These are phyloP conservation scores for Bombyx huttoni DNA, from an alignment of 2,888 invertebrate species.

Conservation along the genomic window DNA sequence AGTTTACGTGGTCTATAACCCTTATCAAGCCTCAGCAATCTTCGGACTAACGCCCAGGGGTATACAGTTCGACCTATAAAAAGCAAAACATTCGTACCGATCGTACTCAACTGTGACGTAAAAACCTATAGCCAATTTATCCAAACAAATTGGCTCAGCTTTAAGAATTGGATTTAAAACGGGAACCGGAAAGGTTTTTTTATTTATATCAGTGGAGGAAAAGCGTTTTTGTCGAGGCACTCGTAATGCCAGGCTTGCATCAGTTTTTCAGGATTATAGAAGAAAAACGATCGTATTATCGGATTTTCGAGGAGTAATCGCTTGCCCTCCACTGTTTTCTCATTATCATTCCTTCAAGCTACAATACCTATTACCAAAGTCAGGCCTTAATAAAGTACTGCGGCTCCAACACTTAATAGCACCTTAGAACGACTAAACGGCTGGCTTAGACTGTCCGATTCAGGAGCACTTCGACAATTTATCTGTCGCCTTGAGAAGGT, in stretches of 20 bases:
- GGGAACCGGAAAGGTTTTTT: constrained; percentile 32
- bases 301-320: constrained; percentile 57
- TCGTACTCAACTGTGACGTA: neutral
- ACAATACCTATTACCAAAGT: neutral
- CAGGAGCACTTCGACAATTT: neutral
- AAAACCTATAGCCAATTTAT: constrained; percentile 6
- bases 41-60: neutral
- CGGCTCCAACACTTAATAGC: constrained; percentile 2
- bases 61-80: neutral
- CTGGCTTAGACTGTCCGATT: constrained; percentile 1
- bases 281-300: constrained; percentile 62
- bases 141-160: constrained; percentile 9
- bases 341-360: constrained; percentile 46
- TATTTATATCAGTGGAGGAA: constrained; percentile 40
- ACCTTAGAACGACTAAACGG: constrained; percentile 1
- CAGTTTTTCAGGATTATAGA: constrained; percentile 64
- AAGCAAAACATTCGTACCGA: neutral
- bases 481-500: neutral
- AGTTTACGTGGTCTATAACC: neutral
- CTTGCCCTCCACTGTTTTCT: constrained; percentile 41
- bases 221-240: constrained; percentile 38
- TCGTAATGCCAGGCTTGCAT: constrained; percentile 37
- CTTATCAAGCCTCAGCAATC: neutral
- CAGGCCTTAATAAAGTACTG: constrained; percentile 2
- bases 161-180: constrained; percentile 34